Base-by-base conservation (phyloP, 2,888 invertebrate species). In the Leptothorax acervorum region DNA sequence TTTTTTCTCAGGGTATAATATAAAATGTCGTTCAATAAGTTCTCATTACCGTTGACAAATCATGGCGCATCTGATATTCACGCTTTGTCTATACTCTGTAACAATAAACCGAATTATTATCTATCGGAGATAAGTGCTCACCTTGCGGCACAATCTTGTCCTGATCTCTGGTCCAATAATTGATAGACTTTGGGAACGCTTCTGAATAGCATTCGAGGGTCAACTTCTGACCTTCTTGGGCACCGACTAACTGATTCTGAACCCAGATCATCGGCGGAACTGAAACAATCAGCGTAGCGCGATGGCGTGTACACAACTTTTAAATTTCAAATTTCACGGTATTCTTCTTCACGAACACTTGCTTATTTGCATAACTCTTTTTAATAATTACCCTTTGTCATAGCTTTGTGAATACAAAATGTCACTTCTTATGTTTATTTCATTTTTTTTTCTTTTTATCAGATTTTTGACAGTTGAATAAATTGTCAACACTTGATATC, bases 211-310 rank as follows among this genome's bases (percentile, higher is more conserved):
- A 96, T 88, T 96, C 96, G 75, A 96, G 93, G 18, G 95, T 95
- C 88, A 96, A 95, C 86, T 95, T 94, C 84, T 96, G 95, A 2
- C 95, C 96, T 86, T 95, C 94, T 9, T 94, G 94, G 8, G 95
- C 96, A 5, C 96, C 96, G 28, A 96, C 95, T 90, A 96, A 93
- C 92, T 96, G 96, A 92, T 96, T 96, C 87, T 95, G 96, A 76
- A 96, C 95, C 94, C 95, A 95, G 86, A 96, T 96, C 95, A 96
- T 95, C 31, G 96, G 96, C 9, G 96, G 95, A 93, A 96, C 96
- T 96, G 85, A n/a, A 85, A 86, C 62, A 79, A 28, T 63, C 45
- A 3, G 11, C 39, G 18, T 35, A 23, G 23, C 23, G 23, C 23
- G 66, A 18, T 68, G 45, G 23, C 28, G 66, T 48, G 48, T 53